Percentiles rank a stretch among this genome's conserved stretches.
Conservation (phyloP, 2,113 vertebrate species). For the Heliornis fulica region DNA sequence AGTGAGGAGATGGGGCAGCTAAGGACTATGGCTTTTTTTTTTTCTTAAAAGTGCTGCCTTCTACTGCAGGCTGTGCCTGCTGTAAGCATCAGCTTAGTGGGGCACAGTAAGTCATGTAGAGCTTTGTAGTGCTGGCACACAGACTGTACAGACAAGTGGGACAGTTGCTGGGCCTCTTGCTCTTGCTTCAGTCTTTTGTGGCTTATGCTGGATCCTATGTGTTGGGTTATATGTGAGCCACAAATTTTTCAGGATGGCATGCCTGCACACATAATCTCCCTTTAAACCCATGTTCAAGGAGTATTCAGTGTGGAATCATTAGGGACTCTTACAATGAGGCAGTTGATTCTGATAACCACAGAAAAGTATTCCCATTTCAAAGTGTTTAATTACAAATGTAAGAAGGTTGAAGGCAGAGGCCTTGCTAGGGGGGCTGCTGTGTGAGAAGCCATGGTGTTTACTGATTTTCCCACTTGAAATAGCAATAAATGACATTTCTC, state of each 20-base stretch:
- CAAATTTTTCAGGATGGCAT: not conserved
- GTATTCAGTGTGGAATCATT: not conserved
- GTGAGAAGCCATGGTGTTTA: not conserved
- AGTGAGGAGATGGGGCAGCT: not conserved
- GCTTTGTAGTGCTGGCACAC: not conserved
- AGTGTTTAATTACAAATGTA: not conserved
- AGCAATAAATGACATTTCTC: conserved; percentile 7
- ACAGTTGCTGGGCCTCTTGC: not conserved
- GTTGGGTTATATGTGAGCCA: not conserved
- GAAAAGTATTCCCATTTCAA: not conserved
- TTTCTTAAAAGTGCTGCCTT: not conserved
- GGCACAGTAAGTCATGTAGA: not conserved
- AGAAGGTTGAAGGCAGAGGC: not conserved
- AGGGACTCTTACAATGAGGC: not conserved
- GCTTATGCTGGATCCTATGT: not conserved
- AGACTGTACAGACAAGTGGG: not conserved
- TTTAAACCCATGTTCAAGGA: not conserved
- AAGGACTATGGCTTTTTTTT: not conserved
- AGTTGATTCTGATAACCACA: not conserved
- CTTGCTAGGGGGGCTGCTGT: not conserved
- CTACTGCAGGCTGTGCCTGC: not conserved
- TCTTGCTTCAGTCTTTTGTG: not conserved
- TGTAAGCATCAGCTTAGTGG: not conserved
- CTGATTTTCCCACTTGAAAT: not conserved
- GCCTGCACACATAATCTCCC: not conserved